These are phyloP conservation scores for Aphelocoma coerulescens DNA, from an alignment of 2,113 vertebrate genomes.

Conservation along the genomic window DNA sequence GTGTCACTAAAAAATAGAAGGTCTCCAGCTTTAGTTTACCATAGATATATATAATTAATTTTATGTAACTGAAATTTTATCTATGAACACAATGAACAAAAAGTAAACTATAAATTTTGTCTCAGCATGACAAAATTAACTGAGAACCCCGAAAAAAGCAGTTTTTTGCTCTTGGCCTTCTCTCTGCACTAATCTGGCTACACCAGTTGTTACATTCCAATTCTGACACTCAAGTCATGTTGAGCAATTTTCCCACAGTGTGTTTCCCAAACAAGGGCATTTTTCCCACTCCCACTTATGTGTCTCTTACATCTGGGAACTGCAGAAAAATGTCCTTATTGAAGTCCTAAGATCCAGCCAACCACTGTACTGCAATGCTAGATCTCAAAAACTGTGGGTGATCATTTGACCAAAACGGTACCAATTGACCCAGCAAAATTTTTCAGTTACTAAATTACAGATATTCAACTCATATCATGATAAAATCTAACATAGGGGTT, in stretches of 20 bases:
- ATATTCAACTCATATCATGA: neutral
- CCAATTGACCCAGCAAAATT: neutral
- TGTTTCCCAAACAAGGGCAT: conserved; percentile 36
- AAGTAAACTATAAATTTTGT: neutral
- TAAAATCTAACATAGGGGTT: neutral
- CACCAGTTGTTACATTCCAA: neutral
- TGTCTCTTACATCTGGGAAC: neutral
- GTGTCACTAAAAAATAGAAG: neutral
- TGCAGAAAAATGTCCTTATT: neutral
- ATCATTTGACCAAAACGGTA: neutral
- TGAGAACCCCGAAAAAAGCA: neutral
- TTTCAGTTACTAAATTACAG: conserved; percentile 23
- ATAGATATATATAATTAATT: neutral
- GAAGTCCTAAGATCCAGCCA: neutral
- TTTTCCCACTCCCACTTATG: conserved; percentile 20
- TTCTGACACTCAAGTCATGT: neutral
- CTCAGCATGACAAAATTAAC: neutral
- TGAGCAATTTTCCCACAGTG: conserved; percentile 36
- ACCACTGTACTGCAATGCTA: neutral
- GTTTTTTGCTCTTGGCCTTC: neutral
- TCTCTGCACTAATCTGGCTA: neutral
- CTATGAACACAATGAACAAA: neutral
- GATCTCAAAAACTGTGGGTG: neutral
- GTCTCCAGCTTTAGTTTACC: neutral
- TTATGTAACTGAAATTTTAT: neutral